phyloP scores from a whole-genome alignment of 2,797 vertebrate species.

The Nyctibius grandis region DNA sequence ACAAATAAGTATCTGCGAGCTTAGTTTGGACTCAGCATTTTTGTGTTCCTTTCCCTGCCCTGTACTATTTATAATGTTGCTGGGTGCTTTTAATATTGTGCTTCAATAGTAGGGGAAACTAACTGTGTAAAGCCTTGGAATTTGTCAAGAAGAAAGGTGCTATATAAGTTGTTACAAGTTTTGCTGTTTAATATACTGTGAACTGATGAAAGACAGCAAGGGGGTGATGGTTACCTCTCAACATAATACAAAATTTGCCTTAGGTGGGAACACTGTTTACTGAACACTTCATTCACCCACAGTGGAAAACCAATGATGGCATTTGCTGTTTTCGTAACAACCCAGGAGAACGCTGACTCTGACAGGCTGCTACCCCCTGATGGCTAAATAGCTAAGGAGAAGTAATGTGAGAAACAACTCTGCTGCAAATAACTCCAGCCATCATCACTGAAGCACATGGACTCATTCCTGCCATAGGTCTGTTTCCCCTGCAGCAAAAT shows the following conservation, averaged over 20 bases:
- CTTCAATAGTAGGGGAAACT: not conserved
- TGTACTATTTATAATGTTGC: not conserved
- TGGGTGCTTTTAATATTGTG: not conserved
- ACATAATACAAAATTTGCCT: not conserved
- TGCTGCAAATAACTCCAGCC: constrained; percentile 57
- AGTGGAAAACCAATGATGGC: constrained; percentile 60
- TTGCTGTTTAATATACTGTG: not conserved
- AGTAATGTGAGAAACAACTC: constrained; percentile 32
- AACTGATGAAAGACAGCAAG: not conserved
- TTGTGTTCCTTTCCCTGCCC: not conserved
- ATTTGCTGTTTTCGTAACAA: constrained; percentile 69
- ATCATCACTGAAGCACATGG: constrained; percentile 41
- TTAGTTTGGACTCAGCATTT: not conserved
- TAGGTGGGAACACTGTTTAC: constrained; percentile 31
- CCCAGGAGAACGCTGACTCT: constrained; percentile 47
- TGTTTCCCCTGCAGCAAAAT: not conserved
- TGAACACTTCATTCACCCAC: constrained; percentile 44
- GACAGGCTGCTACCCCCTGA: constrained; percentile 56
- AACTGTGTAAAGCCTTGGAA: not conserved
- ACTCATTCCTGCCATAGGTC: not conserved
- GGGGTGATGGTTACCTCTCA: not conserved
- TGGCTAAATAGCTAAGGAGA: constrained; percentile 35
- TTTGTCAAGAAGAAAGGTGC: not conserved
- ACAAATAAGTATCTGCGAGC: not conserved
- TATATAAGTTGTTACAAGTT: not conserved